Percentiles rank a stretch among this genome's conserved stretches.
Conservation (phyloP, 1,140 invertebrate species). For the Probaryconus sp. region DNA sequence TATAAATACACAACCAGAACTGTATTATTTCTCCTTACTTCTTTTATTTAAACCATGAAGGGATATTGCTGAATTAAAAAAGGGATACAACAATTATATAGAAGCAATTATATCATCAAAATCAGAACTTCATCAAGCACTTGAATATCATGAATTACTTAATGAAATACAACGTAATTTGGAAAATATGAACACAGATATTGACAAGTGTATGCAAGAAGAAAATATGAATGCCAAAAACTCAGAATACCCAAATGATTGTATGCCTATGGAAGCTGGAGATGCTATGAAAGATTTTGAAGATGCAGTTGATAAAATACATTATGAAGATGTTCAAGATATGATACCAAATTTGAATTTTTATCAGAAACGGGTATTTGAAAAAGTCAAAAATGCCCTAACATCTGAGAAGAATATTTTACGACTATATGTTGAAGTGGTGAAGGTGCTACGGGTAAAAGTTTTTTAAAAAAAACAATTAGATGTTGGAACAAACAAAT, state of each 20-base stretch:
- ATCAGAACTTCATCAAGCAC: conserved; percentile 26
- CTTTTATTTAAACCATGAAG: conserved; percentile 61
- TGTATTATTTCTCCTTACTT: conserved; percentile 56
- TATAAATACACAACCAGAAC: conserved; percentile 47
- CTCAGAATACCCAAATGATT: conserved; percentile 1
- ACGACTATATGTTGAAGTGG: conserved; percentile 29
- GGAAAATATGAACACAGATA: conserved; percentile 25
- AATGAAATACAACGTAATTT: conserved; percentile 43
- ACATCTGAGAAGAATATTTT: not conserved
- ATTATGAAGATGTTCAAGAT: conserved; percentile 20
- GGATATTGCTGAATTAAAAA: conserved; percentile 48
- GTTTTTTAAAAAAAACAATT: conserved; percentile 30
- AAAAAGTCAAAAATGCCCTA: conserved; percentile 30
- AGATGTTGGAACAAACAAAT: too few species aligned
- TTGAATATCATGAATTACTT: conserved; percentile 56
- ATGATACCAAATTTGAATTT: conserved; percentile 54
- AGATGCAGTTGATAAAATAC: conserved; percentile 15
- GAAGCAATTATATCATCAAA: conserved; percentile 42
- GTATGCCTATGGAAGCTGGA: conserved; percentile 36
- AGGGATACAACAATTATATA: conserved; percentile 30
- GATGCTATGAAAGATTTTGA: conserved; percentile 57
- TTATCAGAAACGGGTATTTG: conserved; percentile 54
- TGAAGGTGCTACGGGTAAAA: conserved; percentile 50
- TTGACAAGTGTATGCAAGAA: conserved; percentile 34
- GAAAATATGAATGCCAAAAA: conserved; percentile 16